Evolutionary conservation across 2,113 vertebrate species (phyloP).

Genomic region (Hippocampus zosterae): DNA sequence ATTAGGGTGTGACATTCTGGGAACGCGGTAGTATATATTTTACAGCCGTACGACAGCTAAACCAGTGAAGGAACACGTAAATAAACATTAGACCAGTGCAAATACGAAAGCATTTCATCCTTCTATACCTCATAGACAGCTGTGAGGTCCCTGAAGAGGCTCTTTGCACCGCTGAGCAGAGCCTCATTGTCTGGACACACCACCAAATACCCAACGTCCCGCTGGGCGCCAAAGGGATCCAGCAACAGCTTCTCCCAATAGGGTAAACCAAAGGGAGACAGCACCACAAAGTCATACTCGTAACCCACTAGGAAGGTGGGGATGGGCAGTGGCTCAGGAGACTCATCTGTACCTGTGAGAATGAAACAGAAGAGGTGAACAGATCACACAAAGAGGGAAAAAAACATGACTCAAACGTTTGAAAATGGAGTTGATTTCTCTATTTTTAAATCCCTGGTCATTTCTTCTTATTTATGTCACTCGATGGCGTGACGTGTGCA

Average conservation of each 20-base stretch:
- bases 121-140: slow-evolving; percentile 90
- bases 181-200: slow-evolving; percentile 96
- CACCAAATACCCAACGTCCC: slow-evolving; percentile 96
- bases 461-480: no score
- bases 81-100: background rate
- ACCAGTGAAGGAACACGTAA: background rate
- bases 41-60: background rate
- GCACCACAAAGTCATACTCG: slow-evolving; percentile 96
- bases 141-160: slow-evolving; percentile 94
- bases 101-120: background rate
- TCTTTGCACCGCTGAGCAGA: slow-evolving; percentile 91
- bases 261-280: slow-evolving; percentile 94
- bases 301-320: slow-evolving; percentile 96
- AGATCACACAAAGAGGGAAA: background rate
- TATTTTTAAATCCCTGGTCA: background rate
- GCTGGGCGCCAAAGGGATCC: slow-evolving; percentile 94
- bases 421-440: slow-evolving; percentile 3
- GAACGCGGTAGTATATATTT: background rate
- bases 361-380: background rate
- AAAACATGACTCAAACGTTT: slow-evolving; percentile 2
- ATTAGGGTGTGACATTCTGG: background rate
- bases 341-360: slow-evolving; percentile 91
- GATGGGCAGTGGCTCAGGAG: slow-evolving; percentile 96
- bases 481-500: no score
- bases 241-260: slow-evolving; percentile 97